Base-by-base conservation (phyloP, 2,888 invertebrate species). In the Miltochrista miniata region DNA sequence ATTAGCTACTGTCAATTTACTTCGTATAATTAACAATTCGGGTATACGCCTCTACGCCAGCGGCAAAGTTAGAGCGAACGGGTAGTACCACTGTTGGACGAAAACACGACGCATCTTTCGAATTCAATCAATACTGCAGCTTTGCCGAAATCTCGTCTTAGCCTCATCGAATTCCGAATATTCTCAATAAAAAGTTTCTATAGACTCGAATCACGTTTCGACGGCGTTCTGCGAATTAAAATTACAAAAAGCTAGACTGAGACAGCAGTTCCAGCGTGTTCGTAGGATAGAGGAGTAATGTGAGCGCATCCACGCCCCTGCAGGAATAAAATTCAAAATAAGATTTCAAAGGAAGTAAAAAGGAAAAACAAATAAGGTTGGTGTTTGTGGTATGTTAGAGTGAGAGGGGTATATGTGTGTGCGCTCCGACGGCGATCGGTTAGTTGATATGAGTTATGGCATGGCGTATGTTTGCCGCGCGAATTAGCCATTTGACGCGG, bases 261-360 rank as follows among this genome's bases (percentile, higher is more conserved):
- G 88, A 88, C 72, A 74, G 71, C 67, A 64, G 68, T 70, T 59
- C 59, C 67, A 68, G 70, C 45, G 72, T 64, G 71, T 70, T 74
- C 68, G 87, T 79, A 79, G 70, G 85, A 89, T 92, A 76, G 83
- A 79, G 92, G 87, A 85, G 85, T 81, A 88, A 85, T 91, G 91
- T 93, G 92, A 93, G 81, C 83, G 87, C 90, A 87, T 90, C 86
- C 90, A 87, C 92, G 92, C 92, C 92, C 92, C 90, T 86, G 83
- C 80, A 79, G 81, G 85, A 88, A 88, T 89, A 89, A 89, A 90
- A 87, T 88, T 89, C 86, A 87, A 90, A 91, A 90, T 90, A 90
- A 90, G 89, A 90, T 88, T 90, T 89, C 86, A 85, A 89, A 87
- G 83, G 84, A 86, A 82, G 83, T 81, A 89, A 88, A n/a, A 90